Conservation (phyloP, 2,888 invertebrate species). For the Muscina levida region DNA sequence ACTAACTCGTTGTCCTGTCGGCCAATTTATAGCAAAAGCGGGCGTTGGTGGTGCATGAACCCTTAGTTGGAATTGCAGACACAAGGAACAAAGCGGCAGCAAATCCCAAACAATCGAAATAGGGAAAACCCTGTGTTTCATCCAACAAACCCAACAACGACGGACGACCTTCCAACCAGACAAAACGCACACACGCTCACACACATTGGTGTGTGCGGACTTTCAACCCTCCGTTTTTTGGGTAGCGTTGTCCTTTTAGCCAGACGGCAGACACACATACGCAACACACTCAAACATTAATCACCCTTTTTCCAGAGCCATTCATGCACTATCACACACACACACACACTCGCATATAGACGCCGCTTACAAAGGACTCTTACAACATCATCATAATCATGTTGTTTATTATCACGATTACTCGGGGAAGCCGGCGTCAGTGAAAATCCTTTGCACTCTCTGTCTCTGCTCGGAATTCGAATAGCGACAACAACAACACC, state of each 20-base stretch:
- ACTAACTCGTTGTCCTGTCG: constrained; percentile 77
- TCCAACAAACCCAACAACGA: constrained; percentile 63
- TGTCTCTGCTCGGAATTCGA: constrained; percentile 19
- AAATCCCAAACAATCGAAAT: constrained; percentile 41
- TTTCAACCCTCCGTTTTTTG: constrained; percentile 74
- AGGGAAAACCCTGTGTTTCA: constrained; percentile 57
- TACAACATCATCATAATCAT: constrained; percentile 62
- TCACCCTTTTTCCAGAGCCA: constrained; percentile 76
- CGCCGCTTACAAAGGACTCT: neutral
- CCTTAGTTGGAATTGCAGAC: constrained; percentile 56
- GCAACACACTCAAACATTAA: constrained; percentile 77
- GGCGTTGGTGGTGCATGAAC: constrained; percentile 47
- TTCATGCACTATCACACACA: constrained; percentile 42
- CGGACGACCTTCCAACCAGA: constrained; percentile 68
- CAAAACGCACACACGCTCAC: constrained; percentile 52
- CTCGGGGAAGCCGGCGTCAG: constrained; percentile 66
- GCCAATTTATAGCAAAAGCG: constrained; percentile 75
- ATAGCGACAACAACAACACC: neutral
- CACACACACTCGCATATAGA: constrained; percentile 26
- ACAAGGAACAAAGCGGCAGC: neutral
- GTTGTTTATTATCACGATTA: constrained; percentile 65
- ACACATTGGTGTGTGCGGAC: constrained; percentile 48
- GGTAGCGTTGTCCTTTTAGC: constrained; percentile 76
- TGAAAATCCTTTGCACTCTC: constrained; percentile 76
- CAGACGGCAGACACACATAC: constrained; percentile 60